phyloP scores from a whole-genome alignment of 2,113 vertebrate genomes.

The Opisthocomus hoazin region DNA sequence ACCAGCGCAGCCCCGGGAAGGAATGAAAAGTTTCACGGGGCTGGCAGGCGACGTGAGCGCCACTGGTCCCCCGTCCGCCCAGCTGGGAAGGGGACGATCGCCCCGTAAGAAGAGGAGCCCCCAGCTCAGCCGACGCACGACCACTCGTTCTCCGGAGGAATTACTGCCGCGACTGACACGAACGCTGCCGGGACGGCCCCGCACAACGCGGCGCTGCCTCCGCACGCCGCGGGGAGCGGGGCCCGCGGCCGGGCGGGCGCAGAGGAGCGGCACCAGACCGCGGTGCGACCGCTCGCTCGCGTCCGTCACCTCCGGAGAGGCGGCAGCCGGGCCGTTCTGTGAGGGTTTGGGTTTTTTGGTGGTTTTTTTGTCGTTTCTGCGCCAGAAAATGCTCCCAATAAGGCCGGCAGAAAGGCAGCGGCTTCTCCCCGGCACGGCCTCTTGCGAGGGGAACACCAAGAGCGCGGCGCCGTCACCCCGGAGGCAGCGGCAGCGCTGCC shows the following conservation, averaged over 20 bases:
- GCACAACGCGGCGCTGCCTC: no score
- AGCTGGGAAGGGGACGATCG: accelerated
- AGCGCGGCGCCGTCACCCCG: neutral
- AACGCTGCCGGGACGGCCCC: no score
- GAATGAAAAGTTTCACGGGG: slow-evolving; percentile 14
- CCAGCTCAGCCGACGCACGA: neutral
- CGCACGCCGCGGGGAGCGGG: no score
- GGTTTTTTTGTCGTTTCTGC: no score
- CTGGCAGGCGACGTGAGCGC: neutral
- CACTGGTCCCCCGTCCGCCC: neutral
- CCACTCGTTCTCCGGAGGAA: neutral
- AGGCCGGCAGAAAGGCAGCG: slow-evolving; percentile 18
- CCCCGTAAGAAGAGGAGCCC: neutral
- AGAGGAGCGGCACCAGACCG: neutral
- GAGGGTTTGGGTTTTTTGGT: neutral
- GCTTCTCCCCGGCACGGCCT: neutral
- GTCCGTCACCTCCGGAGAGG: neutral
- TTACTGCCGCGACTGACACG: neutral
- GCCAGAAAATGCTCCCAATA: slow-evolving; percentile 38
- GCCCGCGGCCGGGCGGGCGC: no score
- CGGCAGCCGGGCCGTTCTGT: neutral
- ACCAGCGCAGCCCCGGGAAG: slow-evolving; percentile 28
- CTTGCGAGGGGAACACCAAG: neutral
- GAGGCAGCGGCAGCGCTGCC: neutral
- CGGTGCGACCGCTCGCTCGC: neutral